phyloP scores from a whole-genome alignment of 2,888 invertebrate species.

The Drosophila antonietae region DNA sequence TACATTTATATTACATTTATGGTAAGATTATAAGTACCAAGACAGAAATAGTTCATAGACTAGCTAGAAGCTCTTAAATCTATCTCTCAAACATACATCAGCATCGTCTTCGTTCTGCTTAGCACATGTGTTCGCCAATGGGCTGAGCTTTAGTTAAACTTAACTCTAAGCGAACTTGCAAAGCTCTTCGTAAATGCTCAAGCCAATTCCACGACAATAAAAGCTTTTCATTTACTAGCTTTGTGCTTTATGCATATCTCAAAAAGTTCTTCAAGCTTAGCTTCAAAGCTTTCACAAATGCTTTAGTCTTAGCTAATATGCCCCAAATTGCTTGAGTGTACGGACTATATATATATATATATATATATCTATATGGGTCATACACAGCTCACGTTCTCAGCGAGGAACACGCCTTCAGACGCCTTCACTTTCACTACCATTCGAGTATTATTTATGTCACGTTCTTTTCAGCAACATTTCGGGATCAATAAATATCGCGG shows the following conservation, averaged over 20 bases:
- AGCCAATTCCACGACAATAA: accelerated
- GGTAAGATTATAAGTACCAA: background rate
- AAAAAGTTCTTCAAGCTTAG: background rate
- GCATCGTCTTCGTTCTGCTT: background rate
- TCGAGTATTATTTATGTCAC: background rate
- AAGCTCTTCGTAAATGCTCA: background rate
- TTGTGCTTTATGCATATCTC: background rate
- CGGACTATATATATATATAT: background rate
- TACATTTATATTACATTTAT: too few relatives aligned
- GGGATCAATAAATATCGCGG: slow-evolving; percentile 2
- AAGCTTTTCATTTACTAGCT: background rate
- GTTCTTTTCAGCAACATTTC: background rate
- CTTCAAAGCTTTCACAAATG: background rate
- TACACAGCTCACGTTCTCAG: background rate
- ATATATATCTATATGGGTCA: slow-evolving; percentile 6
- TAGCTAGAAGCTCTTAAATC: background rate
- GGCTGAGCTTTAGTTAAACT: background rate
- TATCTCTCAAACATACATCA: background rate
- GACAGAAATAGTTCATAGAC: background rate
- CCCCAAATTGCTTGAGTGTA: too few relatives aligned
- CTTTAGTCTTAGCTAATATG: background rate
- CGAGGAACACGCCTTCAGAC: background rate
- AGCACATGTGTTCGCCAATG: background rate
- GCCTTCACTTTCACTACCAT: slow-evolving; percentile 4
- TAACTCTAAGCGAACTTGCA: background rate